phyloP scores from a whole-genome alignment of 2,113 vertebrate genomes.

The Gulo gulo region DNA sequence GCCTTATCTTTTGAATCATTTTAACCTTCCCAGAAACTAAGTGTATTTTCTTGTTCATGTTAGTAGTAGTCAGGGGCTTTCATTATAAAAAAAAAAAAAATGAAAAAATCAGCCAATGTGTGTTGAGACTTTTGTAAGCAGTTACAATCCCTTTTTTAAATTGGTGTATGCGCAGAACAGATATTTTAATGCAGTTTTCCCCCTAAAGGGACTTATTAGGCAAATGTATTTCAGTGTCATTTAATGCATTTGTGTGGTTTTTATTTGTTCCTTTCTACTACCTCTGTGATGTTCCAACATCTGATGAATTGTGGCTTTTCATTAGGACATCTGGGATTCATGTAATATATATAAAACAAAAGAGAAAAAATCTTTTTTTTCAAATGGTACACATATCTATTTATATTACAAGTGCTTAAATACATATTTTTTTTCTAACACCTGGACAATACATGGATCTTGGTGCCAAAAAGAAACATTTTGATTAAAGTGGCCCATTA shows the following conservation, averaged over 20 bases:
- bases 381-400: constrained; percentile 13
- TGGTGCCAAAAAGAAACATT: constrained; percentile 49
- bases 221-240: constrained; percentile 56
- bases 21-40: background rate
- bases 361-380: background rate
- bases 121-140: background rate
- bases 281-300: background rate
- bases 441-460: background rate
- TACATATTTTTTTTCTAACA: constrained; percentile 1
- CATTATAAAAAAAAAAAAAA: constrained; percentile 3
- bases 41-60: background rate
- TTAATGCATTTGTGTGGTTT: constrained; percentile 50
- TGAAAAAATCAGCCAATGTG: background rate
- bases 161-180: background rate
- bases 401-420: constrained; percentile 46
- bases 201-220: background rate
- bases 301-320: constrained; percentile 37
- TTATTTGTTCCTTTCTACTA: background rate
- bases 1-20: background rate
- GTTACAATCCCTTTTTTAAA: background rate
- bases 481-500: constrained; percentile 59
- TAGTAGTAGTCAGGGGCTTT: background rate
- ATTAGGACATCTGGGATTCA: background rate
- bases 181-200: background rate
- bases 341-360: background rate